Evolutionary conservation across 2,888 invertebrate species (phyloP).

Genomic region (Acanthacorydalis orientalis): DNA sequence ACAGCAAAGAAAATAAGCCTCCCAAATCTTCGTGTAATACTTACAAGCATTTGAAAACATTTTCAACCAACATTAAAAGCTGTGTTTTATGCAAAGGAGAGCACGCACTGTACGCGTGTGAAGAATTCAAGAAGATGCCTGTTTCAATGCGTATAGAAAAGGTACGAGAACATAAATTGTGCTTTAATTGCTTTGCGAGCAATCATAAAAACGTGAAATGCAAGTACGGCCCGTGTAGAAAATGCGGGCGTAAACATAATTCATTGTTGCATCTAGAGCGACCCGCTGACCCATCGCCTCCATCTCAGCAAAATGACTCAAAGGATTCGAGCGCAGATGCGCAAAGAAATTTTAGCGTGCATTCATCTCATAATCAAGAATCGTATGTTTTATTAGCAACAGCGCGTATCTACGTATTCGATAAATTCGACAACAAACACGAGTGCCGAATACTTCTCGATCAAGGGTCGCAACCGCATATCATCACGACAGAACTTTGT

Average conservation of each 20-base stretch:
- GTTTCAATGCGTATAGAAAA: neutral
- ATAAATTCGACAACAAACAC: slow-evolving; percentile 6
- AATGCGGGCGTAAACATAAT: neutral
- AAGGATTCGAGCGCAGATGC: neutral
- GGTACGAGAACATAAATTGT: neutral
- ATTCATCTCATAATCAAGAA: neutral
- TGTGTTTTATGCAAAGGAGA: slow-evolving; percentile 1
- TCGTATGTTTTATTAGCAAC: slow-evolving; percentile 7
- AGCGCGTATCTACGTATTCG: slow-evolving; percentile 7
- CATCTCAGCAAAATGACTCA: neutral
- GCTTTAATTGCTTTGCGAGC: neutral
- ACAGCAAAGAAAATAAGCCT: neutral
- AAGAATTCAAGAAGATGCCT: neutral
- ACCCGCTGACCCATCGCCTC: neutral
- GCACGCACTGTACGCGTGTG: neutral
- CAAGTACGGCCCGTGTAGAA: neutral
- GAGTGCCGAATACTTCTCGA: slow-evolving; percentile 11
- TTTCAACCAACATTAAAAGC: neutral
- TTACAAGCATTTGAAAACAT: neutral
- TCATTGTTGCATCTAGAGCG: neutral
- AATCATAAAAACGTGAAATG: neutral
- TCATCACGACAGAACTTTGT: too few species aligned
- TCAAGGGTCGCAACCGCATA: slow-evolving; percentile 10
- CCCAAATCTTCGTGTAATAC: neutral
- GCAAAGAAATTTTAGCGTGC: too few species aligned